phyloP scores from a whole-genome alignment of 2,888 invertebrate species.

The Syritta pipiens region DNA sequence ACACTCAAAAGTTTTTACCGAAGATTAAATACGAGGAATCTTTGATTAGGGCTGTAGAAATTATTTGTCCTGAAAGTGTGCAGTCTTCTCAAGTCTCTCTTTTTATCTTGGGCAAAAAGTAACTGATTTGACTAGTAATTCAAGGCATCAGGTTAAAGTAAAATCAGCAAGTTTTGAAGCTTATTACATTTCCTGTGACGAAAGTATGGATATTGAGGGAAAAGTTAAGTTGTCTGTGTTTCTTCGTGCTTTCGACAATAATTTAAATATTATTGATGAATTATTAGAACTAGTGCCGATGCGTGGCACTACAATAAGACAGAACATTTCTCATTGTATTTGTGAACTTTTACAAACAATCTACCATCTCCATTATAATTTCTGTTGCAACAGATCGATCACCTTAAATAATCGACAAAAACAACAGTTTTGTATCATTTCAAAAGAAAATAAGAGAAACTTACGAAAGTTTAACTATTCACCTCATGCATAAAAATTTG shows the following conservation, averaged over 20 bases:
- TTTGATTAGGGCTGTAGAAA: conserved; percentile 66
- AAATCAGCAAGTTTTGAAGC: conserved; percentile 61
- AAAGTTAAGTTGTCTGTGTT: conserved; percentile 46
- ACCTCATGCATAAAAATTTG: conserved; percentile 51
- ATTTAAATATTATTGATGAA: conserved; percentile 62
- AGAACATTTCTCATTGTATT: conserved; percentile 70
- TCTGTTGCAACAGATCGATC: conserved; percentile 71
- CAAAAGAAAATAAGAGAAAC: conserved; percentile 36
- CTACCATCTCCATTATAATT: conserved; percentile 67
- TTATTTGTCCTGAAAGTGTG: conserved; percentile 67
- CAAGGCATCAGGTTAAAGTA: conserved; percentile 54
- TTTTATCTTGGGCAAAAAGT: conserved; percentile 57
- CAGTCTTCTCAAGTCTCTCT: conserved; percentile 64
- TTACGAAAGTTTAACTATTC: too few species aligned
- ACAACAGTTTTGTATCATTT: conserved; percentile 62
- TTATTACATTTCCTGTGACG: conserved; percentile 63
- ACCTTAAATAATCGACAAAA: conserved; percentile 70
- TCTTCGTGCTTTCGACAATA: conserved; percentile 55
- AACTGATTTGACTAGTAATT: conserved; percentile 35
- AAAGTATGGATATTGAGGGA: conserved; percentile 58
- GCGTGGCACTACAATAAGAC: conserved; percentile 65
- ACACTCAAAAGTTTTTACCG: conserved; percentile 67
- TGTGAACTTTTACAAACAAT: conserved; percentile 70
- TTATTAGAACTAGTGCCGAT: conserved; percentile 60
- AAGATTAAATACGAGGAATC: conserved; percentile 69